Base-by-base conservation (phyloP, 2,797 vertebrate species). In the Salarias fasciatus region DNA sequence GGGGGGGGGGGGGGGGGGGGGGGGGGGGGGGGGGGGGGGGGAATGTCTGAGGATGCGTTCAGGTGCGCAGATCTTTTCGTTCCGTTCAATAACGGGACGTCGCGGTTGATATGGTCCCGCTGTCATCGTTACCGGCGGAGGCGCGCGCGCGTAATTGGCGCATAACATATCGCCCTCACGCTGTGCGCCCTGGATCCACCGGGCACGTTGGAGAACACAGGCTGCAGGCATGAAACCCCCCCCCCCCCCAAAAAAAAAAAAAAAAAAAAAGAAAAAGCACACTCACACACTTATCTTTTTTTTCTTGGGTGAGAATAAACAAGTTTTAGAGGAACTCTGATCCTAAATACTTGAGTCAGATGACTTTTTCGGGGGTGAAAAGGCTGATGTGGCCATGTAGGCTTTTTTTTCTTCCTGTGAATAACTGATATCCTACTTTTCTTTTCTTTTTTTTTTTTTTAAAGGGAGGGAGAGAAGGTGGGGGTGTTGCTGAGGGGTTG, bases 281-380 rank as follows among this genome's bases (percentile, higher is more conserved):
- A 48, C 49, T 48, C 64, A 51, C 44, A 54, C 36, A 41, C 52
- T 53, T 5, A 6, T 40, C 64, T 71, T 69, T 75, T 69, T 75
- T 73, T 63, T 54, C 18, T 40, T 51, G 41, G 47, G 33, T 33
- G 50, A 50, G 50, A 29, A 15, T 36, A n/a, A 42, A 42, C 12
- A 56, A 35, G 38, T 37, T 69, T 53, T 61, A 40, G 41, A 57
- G 85, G 90, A 88, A 91, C 90, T 86, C 75, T 11, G 86, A 91
- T 86, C 86, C 84, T 64, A 90, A 90, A 90, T 88, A 86, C 54
- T 87, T 90, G 88, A 91, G 88, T 89, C 89, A 92, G 81, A 80
- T 89, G 84, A 84, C 84, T 91, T 91, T 92, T 89, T 86, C 89
- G 18, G 18, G 2, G 18, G 18, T 24, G 18, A 2, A 73, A 87